Conservation (phyloP, 2,888 invertebrate genomes). For the Eilema griseolum region DNA sequence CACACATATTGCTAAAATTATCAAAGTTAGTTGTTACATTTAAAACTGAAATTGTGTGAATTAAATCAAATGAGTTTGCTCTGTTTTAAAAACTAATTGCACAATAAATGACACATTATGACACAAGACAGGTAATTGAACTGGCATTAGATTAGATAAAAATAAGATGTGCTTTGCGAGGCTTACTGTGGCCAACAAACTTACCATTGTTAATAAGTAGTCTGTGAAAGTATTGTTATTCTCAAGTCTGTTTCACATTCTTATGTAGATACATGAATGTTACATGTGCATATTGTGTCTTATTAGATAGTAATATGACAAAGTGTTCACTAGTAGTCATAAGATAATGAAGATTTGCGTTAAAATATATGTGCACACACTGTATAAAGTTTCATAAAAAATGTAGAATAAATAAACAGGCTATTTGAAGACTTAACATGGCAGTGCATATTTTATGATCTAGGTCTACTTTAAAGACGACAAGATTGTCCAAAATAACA, state of each 20-base stretch:
- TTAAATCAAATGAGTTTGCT: not conserved
- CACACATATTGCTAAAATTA: no score
- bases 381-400: not conserved
- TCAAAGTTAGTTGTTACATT: not conserved
- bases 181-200: not conserved
- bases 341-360: not conserved
- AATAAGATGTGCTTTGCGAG: not conserved
- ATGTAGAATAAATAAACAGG: not conserved
- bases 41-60: not conserved
- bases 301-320: not conserved
- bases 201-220: not conserved
- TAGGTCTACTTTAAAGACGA: not conserved
- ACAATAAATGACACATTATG: not conserved
- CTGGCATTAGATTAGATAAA: not conserved
- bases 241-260: no score
- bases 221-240: not conserved
- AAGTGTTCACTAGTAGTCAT: not conserved
- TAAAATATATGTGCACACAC: not conserved
- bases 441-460: not conserved
- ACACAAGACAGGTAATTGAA: not conserved
- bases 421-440: not conserved
- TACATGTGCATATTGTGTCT: not conserved
- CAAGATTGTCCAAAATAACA: not conserved
- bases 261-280: not conserved
- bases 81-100: not conserved